These are phyloP conservation scores for Lumbricus terrestris DNA, from an alignment of 2,888 invertebrate species.

Conservation along the genomic window DNA sequence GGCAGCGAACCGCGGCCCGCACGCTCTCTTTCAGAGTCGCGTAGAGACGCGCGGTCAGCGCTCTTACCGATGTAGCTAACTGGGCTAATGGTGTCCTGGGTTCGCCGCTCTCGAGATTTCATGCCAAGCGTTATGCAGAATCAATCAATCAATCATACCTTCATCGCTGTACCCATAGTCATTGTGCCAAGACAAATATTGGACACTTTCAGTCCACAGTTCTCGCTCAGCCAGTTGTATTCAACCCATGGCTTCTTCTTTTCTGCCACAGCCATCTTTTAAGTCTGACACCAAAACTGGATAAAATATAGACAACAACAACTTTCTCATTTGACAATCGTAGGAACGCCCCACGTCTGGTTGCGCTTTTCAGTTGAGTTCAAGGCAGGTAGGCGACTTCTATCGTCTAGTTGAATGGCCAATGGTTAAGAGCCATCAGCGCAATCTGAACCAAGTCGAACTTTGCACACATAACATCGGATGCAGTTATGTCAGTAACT, in stretches of 20 bases:
- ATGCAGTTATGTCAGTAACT: no score
- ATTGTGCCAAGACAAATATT: slow-evolving; percentile 52
- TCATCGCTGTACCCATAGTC: slow-evolving; percentile 44
- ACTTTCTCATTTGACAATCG: neutral
- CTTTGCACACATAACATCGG: no score
- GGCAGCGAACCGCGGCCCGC: no score
- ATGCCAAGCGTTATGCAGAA: no score
- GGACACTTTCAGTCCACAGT: slow-evolving; percentile 50
- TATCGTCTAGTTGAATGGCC: neutral
- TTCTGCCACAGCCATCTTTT: neutral
- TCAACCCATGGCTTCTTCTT: slow-evolving; percentile 17
- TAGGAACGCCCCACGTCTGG: no score
- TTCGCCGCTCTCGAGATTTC: neutral
- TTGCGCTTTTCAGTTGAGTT: neutral
- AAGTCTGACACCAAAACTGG: neutral
- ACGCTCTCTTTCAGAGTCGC: no score
- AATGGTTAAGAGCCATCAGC: neutral
- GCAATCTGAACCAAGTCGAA: no score
- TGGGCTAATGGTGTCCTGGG: no score
- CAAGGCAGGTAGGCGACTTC: neutral
- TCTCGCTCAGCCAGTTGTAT: slow-evolving; percentile 34
- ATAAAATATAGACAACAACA: neutral
- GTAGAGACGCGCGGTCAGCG: no score
- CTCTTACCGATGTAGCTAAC: no score
- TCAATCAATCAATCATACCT: no score